Evolutionary conservation across 2,113 vertebrate species (phyloP), one percentile per base, ranked within the genome.

Genomic region (Nettapus auritus): DNA sequence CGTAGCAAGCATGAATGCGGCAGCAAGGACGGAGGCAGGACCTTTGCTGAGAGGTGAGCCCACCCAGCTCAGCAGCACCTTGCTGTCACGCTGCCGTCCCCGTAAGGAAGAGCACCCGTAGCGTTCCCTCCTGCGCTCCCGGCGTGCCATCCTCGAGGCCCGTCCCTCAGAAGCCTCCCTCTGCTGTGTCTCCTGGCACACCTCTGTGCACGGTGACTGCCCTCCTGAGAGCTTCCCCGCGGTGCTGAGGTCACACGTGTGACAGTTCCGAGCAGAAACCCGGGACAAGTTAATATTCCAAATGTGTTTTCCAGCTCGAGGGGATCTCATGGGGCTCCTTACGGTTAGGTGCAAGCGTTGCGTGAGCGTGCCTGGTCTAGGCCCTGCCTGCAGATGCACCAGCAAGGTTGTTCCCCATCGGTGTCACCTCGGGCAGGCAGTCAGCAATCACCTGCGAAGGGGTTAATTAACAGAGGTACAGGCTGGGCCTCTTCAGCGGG

Each of bases 301-400:
- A 82, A 64, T 82, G 16, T 22, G 4, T 77, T 92, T 89, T 85
- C 40, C 33, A 40, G 1, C 48, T 68, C 86, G 14, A 21, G 10
- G 23, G 11, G 28, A 1, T 23, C 16, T 73, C 59, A 20, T 0
- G 0, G 56, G 81, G 17, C 46, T 42, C 64, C 56, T 66, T 78
- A 12, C 29, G 60, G 2, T 67, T 68, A 66, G 26, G 4, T 42
- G 38, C 23, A 60, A 50, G 83, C 5, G 12, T 40, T 40, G 8
- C 53, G 62, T 3, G 6, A 25, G 33, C 17, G 33, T 73, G 48
- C 10, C 42, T 67, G 64, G 46, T 80, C 40, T 53, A 55, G 66
- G n/a, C 62, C 56, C 66, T 38, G 12, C 26, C 34, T 52, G 8
- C 42, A 23, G 64, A 6, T 28, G 8, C 23, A 2, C 48, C 88